These are phyloP conservation scores for Cyphomyrus discorhynchus DNA, from an alignment of 2,113 vertebrate genomes.

Conservation along the genomic window DNA sequence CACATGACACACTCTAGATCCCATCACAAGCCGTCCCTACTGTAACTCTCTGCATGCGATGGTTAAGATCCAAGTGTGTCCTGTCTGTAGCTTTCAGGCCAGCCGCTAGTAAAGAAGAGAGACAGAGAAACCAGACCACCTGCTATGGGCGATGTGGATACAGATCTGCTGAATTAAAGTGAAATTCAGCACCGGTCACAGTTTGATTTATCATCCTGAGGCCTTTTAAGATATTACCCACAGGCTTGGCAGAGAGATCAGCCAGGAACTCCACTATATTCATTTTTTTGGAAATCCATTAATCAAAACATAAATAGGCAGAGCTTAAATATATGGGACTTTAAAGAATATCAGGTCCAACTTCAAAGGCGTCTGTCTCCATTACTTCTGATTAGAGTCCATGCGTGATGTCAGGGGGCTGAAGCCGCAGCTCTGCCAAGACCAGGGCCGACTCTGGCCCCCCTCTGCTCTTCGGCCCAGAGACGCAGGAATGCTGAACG, in stretches of 20 bases:
- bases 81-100: background rate
- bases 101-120: background rate
- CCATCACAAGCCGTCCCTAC: background rate
- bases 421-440: background rate
- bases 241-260: constrained; percentile 24
- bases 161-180: constrained; percentile 38
- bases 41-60: background rate
- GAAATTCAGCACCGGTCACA: constrained; percentile 21
- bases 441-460: background rate
- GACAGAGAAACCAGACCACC: constrained; percentile 21
- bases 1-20: background rate
- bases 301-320: constrained; percentile 44
- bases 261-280: constrained; percentile 31
- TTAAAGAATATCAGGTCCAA: constrained; percentile 36
- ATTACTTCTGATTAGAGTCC: constrained; percentile 39
- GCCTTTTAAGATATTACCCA: constrained; percentile 46
- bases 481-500: background rate
- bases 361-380: constrained; percentile 42
- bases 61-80: background rate
- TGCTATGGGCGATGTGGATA: constrained; percentile 24
- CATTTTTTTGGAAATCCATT: constrained; percentile 36
- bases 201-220: constrained; percentile 37
- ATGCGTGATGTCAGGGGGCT: constrained; percentile 31
- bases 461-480: background rate
- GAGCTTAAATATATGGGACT: constrained; percentile 35